Evolutionary conservation across 2,888 invertebrate genomes (phyloP).

Genomic region (Leptogaster cylindrica): DNA sequence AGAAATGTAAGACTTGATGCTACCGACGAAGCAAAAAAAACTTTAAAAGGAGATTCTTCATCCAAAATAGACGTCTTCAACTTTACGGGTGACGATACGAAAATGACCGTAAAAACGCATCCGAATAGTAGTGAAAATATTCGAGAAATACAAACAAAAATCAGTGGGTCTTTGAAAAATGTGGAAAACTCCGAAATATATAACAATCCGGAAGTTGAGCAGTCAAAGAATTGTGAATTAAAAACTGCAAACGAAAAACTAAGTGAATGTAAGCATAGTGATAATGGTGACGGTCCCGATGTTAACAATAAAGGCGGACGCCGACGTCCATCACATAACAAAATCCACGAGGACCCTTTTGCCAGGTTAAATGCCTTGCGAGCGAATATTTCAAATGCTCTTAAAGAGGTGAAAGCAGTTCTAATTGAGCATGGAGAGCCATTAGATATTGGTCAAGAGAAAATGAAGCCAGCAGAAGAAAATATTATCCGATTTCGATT

Average conservation of each 20-base stretch:
- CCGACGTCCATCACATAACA: conserved; percentile 46
- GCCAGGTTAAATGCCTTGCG: conserved; percentile 57
- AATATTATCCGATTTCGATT: conserved; percentile 57
- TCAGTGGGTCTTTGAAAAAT: conserved; percentile 20
- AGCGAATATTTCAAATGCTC: conserved; percentile 58
- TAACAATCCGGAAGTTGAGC: conserved; percentile 1
- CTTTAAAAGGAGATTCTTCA: neutral
- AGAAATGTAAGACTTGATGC: neutral
- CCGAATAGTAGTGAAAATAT: conserved; percentile 49
- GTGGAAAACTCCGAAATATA: neutral
- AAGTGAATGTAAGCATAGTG: neutral
- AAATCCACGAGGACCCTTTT: conserved; percentile 55
- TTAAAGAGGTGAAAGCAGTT: conserved; percentile 60
- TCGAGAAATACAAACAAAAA: conserved; percentile 43
- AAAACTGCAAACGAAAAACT: neutral
- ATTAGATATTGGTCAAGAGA: neutral
- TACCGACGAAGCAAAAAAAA: neutral
- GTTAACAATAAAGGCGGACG: neutral
- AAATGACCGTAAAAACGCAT: conserved; percentile 50
- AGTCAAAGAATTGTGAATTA: conserved; percentile 2
- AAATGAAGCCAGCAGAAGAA: conserved; percentile 43
- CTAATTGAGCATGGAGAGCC: conserved; percentile 52
- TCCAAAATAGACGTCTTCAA: neutral
- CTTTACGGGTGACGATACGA: neutral
- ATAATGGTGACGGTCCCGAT: neutral